Conservation (phyloP, 2,797 vertebrate species). For the Remorina albescens region DNA sequence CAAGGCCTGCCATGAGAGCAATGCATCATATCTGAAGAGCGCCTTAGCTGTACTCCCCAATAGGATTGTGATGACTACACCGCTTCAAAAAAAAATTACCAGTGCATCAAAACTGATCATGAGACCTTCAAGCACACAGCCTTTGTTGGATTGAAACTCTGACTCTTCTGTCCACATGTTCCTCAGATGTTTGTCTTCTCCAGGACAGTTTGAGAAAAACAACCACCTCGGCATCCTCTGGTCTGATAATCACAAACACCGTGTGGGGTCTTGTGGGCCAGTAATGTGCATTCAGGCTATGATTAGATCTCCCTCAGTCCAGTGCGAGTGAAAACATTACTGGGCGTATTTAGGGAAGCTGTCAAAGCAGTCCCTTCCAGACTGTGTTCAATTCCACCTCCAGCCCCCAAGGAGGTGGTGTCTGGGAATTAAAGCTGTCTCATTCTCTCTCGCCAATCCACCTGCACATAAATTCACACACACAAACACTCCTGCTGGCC, state of each 20-base stretch:
- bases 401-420: constrained; percentile 69
- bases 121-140: constrained; percentile 15
- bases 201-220: constrained; percentile 33
- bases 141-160: constrained; percentile 35
- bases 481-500: constrained; percentile 73
- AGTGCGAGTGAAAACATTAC: constrained; percentile 74
- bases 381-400: constrained; percentile 78
- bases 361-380: constrained; percentile 78
- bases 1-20: constrained; percentile 22
- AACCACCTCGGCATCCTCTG: constrained; percentile 20
- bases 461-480: constrained; percentile 73
- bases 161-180: constrained; percentile 11
- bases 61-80: constrained; percentile 54
- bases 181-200: constrained; percentile 33
- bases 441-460: constrained; percentile 64
- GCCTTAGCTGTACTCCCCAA: constrained; percentile 21
- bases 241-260: constrained; percentile 40
- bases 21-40: constrained; percentile 45
- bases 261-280: constrained; percentile 26
- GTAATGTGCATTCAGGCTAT: constrained; percentile 54
- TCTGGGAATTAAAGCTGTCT: constrained; percentile 79
- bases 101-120: constrained; percentile 17
- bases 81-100: constrained; percentile 21
- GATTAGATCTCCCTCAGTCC: constrained; percentile 67
- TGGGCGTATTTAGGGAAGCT: constrained; percentile 75